Percentiles rank a stretch among this genome's conserved stretches.
Conservation (phyloP, 2,113 vertebrate genomes). For the Sisor rabdophorus region DNA sequence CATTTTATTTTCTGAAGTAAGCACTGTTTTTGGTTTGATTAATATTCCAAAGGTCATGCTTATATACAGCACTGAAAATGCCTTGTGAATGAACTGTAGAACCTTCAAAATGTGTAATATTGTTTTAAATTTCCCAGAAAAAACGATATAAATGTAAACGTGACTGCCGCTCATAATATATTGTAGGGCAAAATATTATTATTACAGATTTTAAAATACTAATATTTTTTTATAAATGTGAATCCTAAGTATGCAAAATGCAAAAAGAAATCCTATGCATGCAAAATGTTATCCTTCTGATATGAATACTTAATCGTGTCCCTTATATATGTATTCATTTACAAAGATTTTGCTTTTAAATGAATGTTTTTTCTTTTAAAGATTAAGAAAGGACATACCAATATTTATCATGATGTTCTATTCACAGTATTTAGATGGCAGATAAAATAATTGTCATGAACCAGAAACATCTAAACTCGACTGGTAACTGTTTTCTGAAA, state of each 20-base stretch:
- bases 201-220: no score
- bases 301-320: slow-evolving; percentile 6
- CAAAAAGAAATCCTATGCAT: no score
- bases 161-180: no score
- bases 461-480: not conserved
- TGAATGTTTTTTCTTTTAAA: no score
- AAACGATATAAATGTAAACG: no score
- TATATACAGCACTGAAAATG: not conserved
- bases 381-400: not conserved
- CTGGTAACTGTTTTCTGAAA: not conserved
- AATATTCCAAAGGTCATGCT: no score
- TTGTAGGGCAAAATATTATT: no score
- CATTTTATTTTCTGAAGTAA: not conserved
- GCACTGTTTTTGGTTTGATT: not conserved
- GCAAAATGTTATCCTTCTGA: not conserved
- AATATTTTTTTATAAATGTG: no score
- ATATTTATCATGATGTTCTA: not conserved
- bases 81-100: not conserved
- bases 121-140: no score
- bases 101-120: no score
- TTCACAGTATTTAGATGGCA: not conserved
- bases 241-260: no score
- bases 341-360: no score
- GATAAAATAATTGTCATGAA: not conserved
- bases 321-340: not conserved